These are phyloP conservation scores for Seriola aureovittata DNA, from an alignment of 2,113 vertebrate species.

Conservation along the genomic window DNA sequence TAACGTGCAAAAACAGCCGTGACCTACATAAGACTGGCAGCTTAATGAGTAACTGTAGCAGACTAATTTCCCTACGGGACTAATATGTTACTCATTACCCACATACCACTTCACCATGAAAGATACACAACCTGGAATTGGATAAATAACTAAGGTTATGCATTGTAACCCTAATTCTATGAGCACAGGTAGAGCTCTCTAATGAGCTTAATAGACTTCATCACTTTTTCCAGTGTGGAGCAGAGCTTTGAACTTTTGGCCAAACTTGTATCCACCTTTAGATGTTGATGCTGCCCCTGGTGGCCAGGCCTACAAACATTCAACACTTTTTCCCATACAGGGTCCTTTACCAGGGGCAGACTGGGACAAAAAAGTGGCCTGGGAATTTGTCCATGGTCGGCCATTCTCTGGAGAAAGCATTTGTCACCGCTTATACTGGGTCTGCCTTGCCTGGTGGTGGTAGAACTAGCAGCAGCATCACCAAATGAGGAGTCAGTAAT, in stretches of 20 bases:
- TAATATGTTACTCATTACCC: conserved; percentile 64
- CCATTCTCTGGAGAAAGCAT: too few relatives aligned
- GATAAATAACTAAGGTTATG: conserved; percentile 31
- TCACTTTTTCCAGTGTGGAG: neutral
- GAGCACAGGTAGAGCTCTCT: neutral
- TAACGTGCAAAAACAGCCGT: conserved; percentile 57
- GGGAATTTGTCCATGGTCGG: too few relatives aligned
- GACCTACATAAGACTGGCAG: conserved; percentile 68
- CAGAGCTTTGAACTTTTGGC: neutral
- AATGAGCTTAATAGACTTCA: neutral
- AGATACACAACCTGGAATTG: conserved; percentile 31
- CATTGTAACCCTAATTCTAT: neutral
- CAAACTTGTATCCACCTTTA: neutral
- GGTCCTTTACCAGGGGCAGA: too few relatives aligned
- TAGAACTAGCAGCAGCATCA: too few relatives aligned
- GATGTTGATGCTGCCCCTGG: neutral
- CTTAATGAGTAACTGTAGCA: conserved; percentile 74
- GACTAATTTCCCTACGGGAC: conserved; percentile 57
- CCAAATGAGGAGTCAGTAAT: too few relatives aligned
- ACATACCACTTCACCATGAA: conserved; percentile 8
- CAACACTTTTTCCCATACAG: neutral
- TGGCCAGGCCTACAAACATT: neutral
- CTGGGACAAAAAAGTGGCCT: too few relatives aligned
- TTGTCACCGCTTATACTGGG: too few relatives aligned
- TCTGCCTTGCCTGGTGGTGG: too few relatives aligned